Evolutionary conservation across 2,888 invertebrate genomes (phyloP), one percentile per base, ranked within the genome.

Genomic region (Podotricha telesiphe): DNA sequence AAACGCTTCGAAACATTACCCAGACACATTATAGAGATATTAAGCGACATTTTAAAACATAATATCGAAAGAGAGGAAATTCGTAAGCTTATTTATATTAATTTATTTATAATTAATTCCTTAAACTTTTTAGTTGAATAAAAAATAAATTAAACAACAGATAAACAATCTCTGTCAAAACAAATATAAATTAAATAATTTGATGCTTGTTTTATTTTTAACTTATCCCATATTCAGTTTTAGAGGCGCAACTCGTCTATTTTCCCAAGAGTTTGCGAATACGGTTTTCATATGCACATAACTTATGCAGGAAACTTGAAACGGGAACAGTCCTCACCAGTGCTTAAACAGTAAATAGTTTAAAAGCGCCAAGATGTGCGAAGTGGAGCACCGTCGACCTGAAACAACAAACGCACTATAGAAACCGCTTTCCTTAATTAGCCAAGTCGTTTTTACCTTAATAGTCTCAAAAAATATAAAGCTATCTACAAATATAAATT

Each of bases 321-420:
- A 72, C 64, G 55, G 72, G 68, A 67, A 67, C 70, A 73, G 72
- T 73, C 70, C 82, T 88, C 76, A 89, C 89, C 89, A 88, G 78
- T 88, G 80, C 77, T 80, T 83, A 78, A 82, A 82, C 67, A 87
- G 76, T 74, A 88, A 78, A 82, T 82, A 85, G 77, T 83, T 84
- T 79, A 87, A 78, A 76, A 88, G 74, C 72, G 82, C 76, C 73
- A 87, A 74, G 69, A 85, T 75, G 69, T 83, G 82, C 37, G 86
- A 80, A 63, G 83, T 79, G 47, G 81, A 80, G 61, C 80, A 82
- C 71, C 84, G 81, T 69, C 80, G 75, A 53, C 88, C 89, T 89
- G 84, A 3, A 84, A 86, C 73, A 74, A 72, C 56, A 42, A 47
- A 34, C 61, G 37, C 37, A 55, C 22, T 68, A 19, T 47, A 47